A percentile compares a stretch with the other conserved stretches of the same genome.
phyloP scores from a whole-genome alignment of 2,113 vertebrate genomes.

The Synchiropus splendidus region DNA sequence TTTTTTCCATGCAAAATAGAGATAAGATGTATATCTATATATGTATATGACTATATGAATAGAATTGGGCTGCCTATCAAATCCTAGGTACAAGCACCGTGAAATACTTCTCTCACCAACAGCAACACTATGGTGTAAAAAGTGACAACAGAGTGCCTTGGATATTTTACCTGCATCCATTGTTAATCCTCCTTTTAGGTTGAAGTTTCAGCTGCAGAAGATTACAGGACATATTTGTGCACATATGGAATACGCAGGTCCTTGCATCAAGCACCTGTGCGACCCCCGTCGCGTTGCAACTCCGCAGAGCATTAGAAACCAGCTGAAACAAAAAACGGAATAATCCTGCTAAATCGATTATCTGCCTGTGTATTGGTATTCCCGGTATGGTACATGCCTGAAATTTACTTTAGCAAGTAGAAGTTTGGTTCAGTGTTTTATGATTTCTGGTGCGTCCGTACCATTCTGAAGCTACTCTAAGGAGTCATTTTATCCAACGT shows the following conservation, averaged over 20 bases:
- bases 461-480: slow-evolving; percentile 37
- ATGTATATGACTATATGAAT: slow-evolving; percentile 28
- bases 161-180: slow-evolving; percentile 81
- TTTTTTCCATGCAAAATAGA: slow-evolving; percentile 73
- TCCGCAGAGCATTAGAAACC: too few species aligned
- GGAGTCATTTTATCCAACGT: slow-evolving; percentile 51
- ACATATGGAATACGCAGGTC: slow-evolving; percentile 59
- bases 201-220: slow-evolving; percentile 70
- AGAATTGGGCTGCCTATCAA: slow-evolving; percentile 68
- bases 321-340: slow-evolving; percentile 48
- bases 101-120: slow-evolving; percentile 67
- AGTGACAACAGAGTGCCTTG: slow-evolving; percentile 90
- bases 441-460: slow-evolving; percentile 44
- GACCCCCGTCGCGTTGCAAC: slow-evolving; percentile 57
- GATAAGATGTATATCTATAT: slow-evolving; percentile 32
- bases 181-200: slow-evolving; percentile 85
- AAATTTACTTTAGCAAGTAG: slow-evolving; percentile 33
- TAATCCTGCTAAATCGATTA: slow-evolving; percentile 78
- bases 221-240: slow-evolving; percentile 61
- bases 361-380: slow-evolving; percentile 61
- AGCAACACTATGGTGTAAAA: slow-evolving; percentile 76
- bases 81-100: slow-evolving; percentile 68
- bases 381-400: slow-evolving; percentile 69
- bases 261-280: slow-evolving; percentile 72
- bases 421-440: slow-evolving; percentile 40